A percentile compares a stretch with the other conserved stretches of the same genome.
These are phyloP conservation scores for Pararge aegeria DNA, from an alignment of 1,140 invertebrate genomes.

Conservation along the genomic window DNA sequence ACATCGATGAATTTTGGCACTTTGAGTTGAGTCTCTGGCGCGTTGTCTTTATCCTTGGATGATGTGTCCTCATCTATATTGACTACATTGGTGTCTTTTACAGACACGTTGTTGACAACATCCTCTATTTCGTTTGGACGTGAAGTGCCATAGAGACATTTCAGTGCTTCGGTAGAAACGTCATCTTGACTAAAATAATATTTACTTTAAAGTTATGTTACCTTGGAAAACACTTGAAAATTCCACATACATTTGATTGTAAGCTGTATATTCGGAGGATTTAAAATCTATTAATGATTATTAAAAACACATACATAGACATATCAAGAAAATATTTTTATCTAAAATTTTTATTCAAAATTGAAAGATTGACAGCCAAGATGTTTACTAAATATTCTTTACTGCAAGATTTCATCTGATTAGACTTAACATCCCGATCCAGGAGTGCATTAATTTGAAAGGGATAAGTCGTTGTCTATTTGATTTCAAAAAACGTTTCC, in stretches of 20 bases:
- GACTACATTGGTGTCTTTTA: slow-evolving; percentile 54
- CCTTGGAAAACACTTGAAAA: not conserved
- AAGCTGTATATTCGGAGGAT: not conserved
- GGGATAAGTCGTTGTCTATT: too few relatives aligned
- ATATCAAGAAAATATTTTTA: too few relatives aligned
- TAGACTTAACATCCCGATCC: too few relatives aligned
- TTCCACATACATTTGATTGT: too few relatives aligned
- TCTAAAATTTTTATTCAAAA: too few relatives aligned
- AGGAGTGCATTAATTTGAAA: too few relatives aligned
- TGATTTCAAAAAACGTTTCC: too few relatives aligned
- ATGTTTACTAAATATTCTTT: too few relatives aligned
- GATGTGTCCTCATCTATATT: slow-evolving; percentile 51
- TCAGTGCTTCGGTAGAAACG: slow-evolving; percentile 86
- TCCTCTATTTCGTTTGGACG: slow-evolving; percentile 79
- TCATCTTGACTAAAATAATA: slow-evolving; percentile 85
- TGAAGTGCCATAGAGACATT: slow-evolving; percentile 83
- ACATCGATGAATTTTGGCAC: slow-evolving; percentile 83
- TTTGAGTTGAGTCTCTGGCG: slow-evolving; percentile 44
- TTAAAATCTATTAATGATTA: too few relatives aligned
- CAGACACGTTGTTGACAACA: slow-evolving; percentile 68
- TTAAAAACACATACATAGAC: too few relatives aligned
- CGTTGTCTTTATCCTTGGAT: slow-evolving; percentile 49
- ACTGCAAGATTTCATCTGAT: too few relatives aligned
- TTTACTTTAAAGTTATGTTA: not conserved
- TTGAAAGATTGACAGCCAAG: too few relatives aligned